Evolutionary conservation across 2,888 invertebrate genomes (phyloP).

Genomic region (Lingula anatina): DNA sequence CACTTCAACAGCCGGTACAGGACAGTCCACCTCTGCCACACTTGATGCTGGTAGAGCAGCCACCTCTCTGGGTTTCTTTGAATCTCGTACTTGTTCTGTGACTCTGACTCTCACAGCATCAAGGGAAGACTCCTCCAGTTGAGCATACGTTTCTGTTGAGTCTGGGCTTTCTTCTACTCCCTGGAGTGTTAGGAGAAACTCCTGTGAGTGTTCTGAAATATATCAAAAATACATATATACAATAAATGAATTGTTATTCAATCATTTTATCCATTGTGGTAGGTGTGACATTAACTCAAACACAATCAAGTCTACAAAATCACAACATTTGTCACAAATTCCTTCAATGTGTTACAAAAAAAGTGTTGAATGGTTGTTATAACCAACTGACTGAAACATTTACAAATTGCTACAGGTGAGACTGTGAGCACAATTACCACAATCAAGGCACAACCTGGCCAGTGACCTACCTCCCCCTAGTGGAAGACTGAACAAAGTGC

Average conservation of each 20-base stretch:
- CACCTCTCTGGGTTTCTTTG: constrained; percentile 7
- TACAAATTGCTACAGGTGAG: too few species aligned
- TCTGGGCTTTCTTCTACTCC: constrained; percentile 10
- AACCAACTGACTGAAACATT: too few species aligned
- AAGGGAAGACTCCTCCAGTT: constrained; percentile 10
- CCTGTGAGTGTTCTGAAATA: constrained; percentile 5
- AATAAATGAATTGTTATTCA: too few species aligned
- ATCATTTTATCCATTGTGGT: too few species aligned
- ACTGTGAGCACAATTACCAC: too few species aligned
- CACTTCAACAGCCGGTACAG: constrained; percentile 13
- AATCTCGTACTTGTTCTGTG: constrained; percentile 8
- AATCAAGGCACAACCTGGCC: too few species aligned
- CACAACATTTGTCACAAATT: too few species aligned
- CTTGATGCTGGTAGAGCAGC: constrained; percentile 22
- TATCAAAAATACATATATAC: too few species aligned
- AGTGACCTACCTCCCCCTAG: constrained; percentile 22
- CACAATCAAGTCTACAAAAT: too few species aligned
- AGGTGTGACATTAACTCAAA: too few species aligned
- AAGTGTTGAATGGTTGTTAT: too few species aligned
- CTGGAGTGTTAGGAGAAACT: constrained; percentile 7
- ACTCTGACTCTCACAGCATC: constrained; percentile 10
- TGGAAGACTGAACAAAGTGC: constrained; percentile 28
- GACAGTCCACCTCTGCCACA: constrained; percentile 27
- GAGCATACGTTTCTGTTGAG: constrained; percentile 5
- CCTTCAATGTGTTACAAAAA: too few species aligned